Evolutionary conservation across 2,797 vertebrate species (phyloP).

Genomic region (Margarornis squamiger): DNA sequence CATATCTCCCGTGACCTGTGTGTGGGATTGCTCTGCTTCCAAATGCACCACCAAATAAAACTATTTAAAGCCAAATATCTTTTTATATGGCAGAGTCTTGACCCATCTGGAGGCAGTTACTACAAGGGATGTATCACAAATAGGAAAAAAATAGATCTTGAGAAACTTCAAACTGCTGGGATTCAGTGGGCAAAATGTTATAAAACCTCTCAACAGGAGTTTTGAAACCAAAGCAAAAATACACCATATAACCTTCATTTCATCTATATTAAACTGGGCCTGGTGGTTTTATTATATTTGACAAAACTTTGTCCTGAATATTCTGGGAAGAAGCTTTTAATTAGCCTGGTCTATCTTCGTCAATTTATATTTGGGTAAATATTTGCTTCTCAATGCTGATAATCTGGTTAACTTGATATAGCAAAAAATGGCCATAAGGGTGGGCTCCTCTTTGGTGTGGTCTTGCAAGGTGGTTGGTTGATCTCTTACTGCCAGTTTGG

Average conservation of each 20-base stretch:
- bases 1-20: neutral
- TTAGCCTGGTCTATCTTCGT: neutral
- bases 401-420: neutral
- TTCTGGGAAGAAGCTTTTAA: neutral
- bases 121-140: neutral
- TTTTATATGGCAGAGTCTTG: neutral
- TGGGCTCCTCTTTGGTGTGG: neutral
- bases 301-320: neutral
- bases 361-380: neutral
- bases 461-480: neutral
- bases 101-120: neutral
- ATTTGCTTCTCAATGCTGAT: neutral
- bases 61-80: conserved; percentile 13
- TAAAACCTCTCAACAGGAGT: neutral
- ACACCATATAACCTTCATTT: neutral
- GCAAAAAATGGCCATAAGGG: neutral
- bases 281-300: neutral
- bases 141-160: neutral
- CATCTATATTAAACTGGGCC: neutral
- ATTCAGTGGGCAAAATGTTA: neutral
- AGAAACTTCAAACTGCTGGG: neutral
- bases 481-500: neutral
- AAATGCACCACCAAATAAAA: conserved; percentile 7
- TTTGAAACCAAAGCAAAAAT: neutral
- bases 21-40: neutral